Evolutionary conservation across 2,888 invertebrate species (phyloP).

Genomic region (Apeira syringaria): DNA sequence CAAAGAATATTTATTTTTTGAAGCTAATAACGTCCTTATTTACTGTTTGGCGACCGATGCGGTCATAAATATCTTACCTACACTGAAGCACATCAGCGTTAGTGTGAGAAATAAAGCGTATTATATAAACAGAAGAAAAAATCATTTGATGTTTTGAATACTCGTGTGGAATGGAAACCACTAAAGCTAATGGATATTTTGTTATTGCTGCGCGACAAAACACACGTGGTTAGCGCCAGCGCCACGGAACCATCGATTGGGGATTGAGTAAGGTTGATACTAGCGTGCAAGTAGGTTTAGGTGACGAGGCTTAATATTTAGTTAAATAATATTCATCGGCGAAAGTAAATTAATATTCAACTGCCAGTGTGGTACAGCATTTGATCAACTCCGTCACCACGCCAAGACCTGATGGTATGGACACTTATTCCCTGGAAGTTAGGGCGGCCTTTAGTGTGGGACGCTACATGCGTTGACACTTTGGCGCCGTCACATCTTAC

Average conservation of each 20-base stretch:
- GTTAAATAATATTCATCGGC: no score
- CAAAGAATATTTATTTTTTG: conserved; percentile 51
- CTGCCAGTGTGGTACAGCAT: no score
- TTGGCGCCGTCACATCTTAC: no score
- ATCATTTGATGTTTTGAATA: conserved; percentile 41
- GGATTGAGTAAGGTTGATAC: conserved; percentile 45
- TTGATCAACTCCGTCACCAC: no score
- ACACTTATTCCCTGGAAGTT: no score
- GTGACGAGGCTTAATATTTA: no score
- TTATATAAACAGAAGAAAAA: conserved; percentile 31
- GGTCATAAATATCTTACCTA: conserved; percentile 16
- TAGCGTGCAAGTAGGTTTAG: no score
- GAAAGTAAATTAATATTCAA: no score
- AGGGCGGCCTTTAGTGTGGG: no score
- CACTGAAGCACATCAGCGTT: conserved; percentile 3
- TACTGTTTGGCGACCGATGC: conserved; percentile 23
- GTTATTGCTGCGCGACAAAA: conserved; percentile 80
- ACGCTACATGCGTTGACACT: no score
- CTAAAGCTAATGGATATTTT: conserved; percentile 83
- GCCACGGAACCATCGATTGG: conserved; percentile 52
- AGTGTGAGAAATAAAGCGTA: conserved; percentile 19
- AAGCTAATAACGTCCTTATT: conserved; percentile 34
- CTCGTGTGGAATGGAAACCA: conserved; percentile 55
- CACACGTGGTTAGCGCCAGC: conserved; percentile 81
- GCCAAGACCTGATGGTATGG: no score